These are phyloP conservation scores for Caenorhabditis uteleia DNA, from an alignment of 2,888 invertebrate genomes.

Conservation along the genomic window DNA sequence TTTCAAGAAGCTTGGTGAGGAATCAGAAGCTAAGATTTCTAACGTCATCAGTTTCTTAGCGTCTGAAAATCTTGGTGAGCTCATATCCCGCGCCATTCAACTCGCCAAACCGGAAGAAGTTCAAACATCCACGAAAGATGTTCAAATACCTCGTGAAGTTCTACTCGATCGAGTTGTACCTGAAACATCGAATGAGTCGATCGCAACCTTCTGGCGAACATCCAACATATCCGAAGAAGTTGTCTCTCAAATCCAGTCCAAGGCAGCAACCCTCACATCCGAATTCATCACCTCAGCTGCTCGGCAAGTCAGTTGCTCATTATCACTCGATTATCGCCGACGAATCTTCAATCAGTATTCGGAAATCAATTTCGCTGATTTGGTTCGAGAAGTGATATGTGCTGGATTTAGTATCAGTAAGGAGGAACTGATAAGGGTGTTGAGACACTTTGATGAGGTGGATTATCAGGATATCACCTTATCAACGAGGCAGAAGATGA, in stretches of 20 bases:
- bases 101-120: conserved; percentile 9
- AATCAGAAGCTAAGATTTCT: not conserved
- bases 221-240: not conserved
- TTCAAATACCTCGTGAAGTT: conserved; percentile 14
- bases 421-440: no score
- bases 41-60: conserved; percentile 18
- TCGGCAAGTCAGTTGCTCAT: conserved; percentile 16
- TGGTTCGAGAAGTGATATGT: conserved; percentile 17
- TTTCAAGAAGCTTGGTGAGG: not conserved
- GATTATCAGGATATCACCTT: no score
- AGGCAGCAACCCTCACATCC: conserved; percentile 5
- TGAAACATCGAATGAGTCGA: conserved; percentile 10
- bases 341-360: conserved; percentile 27
- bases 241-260: not conserved
- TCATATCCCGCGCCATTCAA: conserved; percentile 13
- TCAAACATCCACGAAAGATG: conserved; percentile 4
- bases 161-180: conserved; percentile 12
- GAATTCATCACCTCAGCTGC: conserved; percentile 27
- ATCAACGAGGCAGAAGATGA: no score
- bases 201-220: conserved; percentile 28
- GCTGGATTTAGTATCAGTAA: conserved; percentile 16
- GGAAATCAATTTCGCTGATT: conserved; percentile 17
- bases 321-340: conserved; percentile 23
- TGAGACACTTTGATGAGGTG: no score
- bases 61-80: conserved; percentile 16